phyloP scores from a whole-genome alignment of 2,113 vertebrate species.

The Hyperopisus bebe region DNA sequence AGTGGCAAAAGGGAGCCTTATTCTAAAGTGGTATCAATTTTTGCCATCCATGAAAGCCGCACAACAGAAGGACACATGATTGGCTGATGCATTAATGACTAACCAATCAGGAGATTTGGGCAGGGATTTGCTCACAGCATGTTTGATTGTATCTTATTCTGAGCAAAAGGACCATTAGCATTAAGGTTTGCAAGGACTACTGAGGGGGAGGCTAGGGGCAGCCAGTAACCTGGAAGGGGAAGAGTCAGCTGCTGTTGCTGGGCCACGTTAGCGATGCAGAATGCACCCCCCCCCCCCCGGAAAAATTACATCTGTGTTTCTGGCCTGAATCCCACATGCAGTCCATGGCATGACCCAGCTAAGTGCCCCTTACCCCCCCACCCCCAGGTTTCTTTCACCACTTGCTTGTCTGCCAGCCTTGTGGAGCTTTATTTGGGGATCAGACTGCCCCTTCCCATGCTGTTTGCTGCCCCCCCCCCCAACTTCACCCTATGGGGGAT shows the following conservation, averaged over 20 bases:
- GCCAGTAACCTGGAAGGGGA: background rate
- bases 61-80: background rate
- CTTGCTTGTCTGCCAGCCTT: background rate
- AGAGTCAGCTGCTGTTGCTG: constrained; percentile 8
- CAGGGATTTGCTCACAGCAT: background rate
- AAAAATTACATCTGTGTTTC: constrained; percentile 18
- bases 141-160: background rate
- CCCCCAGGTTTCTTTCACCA: background rate
- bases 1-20: too few species aligned
- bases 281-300: background rate
- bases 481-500: background rate
- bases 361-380: background rate
- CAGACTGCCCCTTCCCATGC: constrained; percentile 23
- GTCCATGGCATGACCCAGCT: background rate
- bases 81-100: background rate
- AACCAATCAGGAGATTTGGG: background rate
- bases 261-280: constrained; percentile 15
- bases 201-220: background rate
- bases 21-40: background rate
- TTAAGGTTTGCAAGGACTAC: background rate
- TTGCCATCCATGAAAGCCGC: background rate
- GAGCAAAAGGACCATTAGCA: background rate
- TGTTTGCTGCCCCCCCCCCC: constrained; percentile 5
- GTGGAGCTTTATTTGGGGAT: constrained; percentile 34
- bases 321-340: background rate